These are phyloP conservation scores for Bombylius major DNA, from an alignment of 2,888 invertebrate species.

Conservation along the genomic window DNA sequence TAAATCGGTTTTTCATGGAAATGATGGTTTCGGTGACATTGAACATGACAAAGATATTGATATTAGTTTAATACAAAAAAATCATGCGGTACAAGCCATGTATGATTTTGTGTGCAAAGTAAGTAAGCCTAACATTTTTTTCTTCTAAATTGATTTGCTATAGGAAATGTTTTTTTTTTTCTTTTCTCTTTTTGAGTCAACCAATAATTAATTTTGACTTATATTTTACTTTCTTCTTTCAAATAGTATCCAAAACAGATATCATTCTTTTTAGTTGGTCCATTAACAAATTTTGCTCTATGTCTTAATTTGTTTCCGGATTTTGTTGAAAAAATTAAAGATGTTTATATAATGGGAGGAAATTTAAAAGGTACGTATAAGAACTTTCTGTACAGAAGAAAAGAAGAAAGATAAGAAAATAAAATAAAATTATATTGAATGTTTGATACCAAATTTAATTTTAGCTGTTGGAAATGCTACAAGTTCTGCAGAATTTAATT, in stretches of 20 bases:
- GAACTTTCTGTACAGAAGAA: too few relatives aligned
- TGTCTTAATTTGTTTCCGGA: constrained; percentile 54
- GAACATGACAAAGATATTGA: constrained; percentile 36
- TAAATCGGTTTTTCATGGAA: constrained; percentile 43
- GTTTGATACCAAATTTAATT: too few relatives aligned
- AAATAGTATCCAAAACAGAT: constrained; percentile 40
- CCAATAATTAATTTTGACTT: too few relatives aligned
- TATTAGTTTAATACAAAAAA: constrained; percentile 37
- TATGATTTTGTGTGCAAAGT: constrained; percentile 46
- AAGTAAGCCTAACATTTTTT: constrained; percentile 10
- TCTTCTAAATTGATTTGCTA: neutral
- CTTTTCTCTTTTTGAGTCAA: too few relatives aligned
- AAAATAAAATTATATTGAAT: neutral
- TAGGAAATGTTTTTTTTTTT: too few relatives aligned
- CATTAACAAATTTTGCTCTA: constrained; percentile 69
- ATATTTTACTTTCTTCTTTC: too few relatives aligned
- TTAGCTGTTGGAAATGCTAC: constrained; percentile 47
- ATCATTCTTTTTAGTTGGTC: constrained; percentile 52
- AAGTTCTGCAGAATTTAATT: constrained; percentile 62
- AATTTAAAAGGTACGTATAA: constrained; percentile 49
- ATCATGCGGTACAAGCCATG: constrained; percentile 49
- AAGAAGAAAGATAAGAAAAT: neutral
- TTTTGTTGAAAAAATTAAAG: constrained; percentile 49
- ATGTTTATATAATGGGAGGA: constrained; percentile 68
- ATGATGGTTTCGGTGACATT: constrained; percentile 59